Percentiles rank a stretch among this genome's conserved stretches.
phyloP scores from a whole-genome alignment of 2,888 invertebrate species.

The Gastrophysa polygoni region DNA sequence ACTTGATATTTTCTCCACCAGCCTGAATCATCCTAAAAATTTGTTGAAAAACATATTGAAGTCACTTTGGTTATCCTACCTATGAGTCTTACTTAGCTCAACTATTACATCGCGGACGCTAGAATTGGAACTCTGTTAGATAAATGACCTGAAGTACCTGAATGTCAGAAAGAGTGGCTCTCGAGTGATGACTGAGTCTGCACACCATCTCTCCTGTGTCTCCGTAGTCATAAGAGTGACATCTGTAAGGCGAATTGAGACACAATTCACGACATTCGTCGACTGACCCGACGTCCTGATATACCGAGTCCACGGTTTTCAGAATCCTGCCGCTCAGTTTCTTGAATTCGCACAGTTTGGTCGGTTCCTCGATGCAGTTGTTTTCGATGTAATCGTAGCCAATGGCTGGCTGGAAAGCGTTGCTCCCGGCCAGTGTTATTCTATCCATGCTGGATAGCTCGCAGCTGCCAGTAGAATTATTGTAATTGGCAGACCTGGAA shows the following conservation, averaged over 20 bases:
- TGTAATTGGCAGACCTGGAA: conserved; percentile 87
- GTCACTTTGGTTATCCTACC: too few relatives aligned
- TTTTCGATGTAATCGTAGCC: conserved; percentile 86
- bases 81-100: too few relatives aligned
- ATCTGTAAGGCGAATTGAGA: conserved; percentile 86
- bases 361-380: conserved; percentile 93
- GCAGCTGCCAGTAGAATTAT: conserved; percentile 84
- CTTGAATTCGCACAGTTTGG: conserved; percentile 92
- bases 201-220: conserved; percentile 94
- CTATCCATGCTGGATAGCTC: conserved; percentile 91
- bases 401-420: conserved; percentile 65
- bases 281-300: conserved; percentile 84
- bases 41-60: too few relatives aligned
- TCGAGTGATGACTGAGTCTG: conserved; percentile 88
- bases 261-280: conserved; percentile 90
- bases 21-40: too few relatives aligned
- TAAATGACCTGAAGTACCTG: too few relatives aligned
- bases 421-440: conserved; percentile 83
- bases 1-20: too few relatives aligned
- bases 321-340: conserved; percentile 85
- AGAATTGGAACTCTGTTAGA: too few relatives aligned
- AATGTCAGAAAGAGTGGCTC: conserved; percentile 86
- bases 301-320: conserved; percentile 93
- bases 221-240: conserved; percentile 93
- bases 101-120: too few relatives aligned